Evolutionary conservation across 2,888 invertebrate species (phyloP).

Genomic region (Drepanosiphum platanoidis): DNA sequence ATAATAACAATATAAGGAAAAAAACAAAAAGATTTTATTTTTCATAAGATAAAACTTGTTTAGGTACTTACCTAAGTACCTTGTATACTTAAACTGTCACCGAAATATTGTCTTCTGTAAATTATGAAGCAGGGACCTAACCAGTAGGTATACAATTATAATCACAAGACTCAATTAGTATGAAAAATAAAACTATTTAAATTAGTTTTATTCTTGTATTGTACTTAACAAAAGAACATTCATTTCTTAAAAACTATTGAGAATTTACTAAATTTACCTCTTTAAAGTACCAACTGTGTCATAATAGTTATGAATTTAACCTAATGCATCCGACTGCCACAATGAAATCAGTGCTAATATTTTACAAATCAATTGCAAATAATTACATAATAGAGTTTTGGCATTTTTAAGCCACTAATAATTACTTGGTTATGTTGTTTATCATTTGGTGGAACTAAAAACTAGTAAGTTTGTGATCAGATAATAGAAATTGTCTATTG

Average conservation of each 20-base stretch:
- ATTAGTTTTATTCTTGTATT: not conserved
- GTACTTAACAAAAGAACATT: not conserved
- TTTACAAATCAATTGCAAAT: not conserved
- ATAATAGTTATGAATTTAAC: not conserved
- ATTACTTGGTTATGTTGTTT: not conserved
- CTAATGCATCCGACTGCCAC: not conserved
- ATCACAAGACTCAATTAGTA: not conserved
- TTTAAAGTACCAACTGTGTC: not conserved
- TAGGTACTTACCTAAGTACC: no score
- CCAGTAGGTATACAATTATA: not conserved
- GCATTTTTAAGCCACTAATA: not conserved
- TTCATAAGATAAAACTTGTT: no score
- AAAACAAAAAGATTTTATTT: no score
- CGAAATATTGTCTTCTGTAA: not conserved
- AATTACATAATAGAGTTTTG: not conserved
- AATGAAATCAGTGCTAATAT: not conserved
- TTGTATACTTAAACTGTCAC: no score
- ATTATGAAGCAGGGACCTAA: not conserved
- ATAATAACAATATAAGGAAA: no score
- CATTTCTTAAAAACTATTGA: not conserved
- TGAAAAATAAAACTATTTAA: not conserved
- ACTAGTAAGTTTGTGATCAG: no score
- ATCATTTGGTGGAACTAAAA: not conserved
- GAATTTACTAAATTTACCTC: not conserved
- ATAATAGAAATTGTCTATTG: no score